Evolutionary conservation across 2,888 invertebrate genomes (phyloP).

Genomic region (Chirona hameri): DNA sequence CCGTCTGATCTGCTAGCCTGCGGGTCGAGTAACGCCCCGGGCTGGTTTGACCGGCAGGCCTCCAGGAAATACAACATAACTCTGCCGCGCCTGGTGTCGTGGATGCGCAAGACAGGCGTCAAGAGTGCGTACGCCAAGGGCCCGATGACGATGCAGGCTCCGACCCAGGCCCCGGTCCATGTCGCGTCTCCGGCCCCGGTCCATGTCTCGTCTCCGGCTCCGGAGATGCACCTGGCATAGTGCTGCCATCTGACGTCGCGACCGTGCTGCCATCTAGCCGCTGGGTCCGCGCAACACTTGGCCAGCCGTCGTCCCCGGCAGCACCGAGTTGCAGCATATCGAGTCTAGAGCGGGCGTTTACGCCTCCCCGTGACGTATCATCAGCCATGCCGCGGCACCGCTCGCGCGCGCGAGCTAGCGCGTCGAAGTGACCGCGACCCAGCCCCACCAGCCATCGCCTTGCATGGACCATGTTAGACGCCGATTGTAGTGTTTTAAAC

Average conservation of each 20-base stretch:
- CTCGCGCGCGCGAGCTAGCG: too few relatives aligned
- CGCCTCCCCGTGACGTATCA: too few relatives aligned
- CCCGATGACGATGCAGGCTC: neutral
- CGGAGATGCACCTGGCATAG: neutral
- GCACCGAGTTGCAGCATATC: too few relatives aligned
- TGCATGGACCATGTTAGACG: neutral
- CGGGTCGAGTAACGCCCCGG: too few relatives aligned
- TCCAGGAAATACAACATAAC: constrained; percentile 30
- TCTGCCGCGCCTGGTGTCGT: constrained; percentile 10
- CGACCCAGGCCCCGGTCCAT: too few relatives aligned
- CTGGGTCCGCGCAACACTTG: constrained; percentile 46
- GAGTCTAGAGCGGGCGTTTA: too few relatives aligned
- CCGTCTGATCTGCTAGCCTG: too few relatives aligned
- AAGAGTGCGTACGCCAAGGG: constrained; percentile 26
- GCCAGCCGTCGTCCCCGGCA: too few relatives aligned
- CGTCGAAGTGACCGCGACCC: too few relatives aligned
- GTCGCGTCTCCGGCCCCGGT: neutral
- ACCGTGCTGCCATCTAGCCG: neutral
- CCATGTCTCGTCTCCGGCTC: neutral
- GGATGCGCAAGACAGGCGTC: constrained; percentile 29
- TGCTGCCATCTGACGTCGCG: neutral
- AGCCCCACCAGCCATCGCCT: constrained; percentile 43
- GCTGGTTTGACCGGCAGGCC: neutral
- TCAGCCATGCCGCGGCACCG: too few relatives aligned
- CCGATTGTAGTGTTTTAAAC: constrained; percentile 1